phyloP scores from a whole-genome alignment of 2,888 invertebrate species.

The Oegoconia quadripuncta region DNA sequence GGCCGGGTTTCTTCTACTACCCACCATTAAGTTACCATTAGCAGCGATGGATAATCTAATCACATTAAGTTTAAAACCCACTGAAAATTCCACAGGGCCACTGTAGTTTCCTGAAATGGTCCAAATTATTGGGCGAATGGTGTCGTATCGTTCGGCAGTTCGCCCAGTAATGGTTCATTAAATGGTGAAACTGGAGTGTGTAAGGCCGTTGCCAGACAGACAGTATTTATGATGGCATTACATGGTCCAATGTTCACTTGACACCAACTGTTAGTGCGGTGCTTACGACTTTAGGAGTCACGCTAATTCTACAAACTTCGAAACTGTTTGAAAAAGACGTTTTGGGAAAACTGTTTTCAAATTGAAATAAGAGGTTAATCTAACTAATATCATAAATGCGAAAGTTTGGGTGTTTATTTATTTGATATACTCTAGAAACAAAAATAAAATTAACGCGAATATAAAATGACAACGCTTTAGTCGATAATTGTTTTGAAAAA shows the following conservation, averaged over 20 bases:
- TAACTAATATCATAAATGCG: no score
- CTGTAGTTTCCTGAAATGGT: slow-evolving; percentile 23
- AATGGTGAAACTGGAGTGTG: slow-evolving; percentile 46
- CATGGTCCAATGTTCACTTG: slow-evolving; percentile 16
- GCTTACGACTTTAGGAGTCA: background rate
- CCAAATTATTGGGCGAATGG: slow-evolving; percentile 25
- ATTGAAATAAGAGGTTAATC: no score
- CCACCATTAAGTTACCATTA: slow-evolving; percentile 8
- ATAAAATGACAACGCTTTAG: no score
- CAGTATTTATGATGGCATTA: slow-evolving; percentile 32
- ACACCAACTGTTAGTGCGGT: slow-evolving; percentile 2
- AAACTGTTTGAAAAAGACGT: background rate
- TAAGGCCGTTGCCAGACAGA: slow-evolving; percentile 36
- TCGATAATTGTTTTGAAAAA: no score
- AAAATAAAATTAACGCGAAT: no score
- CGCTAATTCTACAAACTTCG: background rate
- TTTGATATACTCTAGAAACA: no score
- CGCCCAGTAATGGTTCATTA: slow-evolving; percentile 60
- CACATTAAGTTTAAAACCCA: slow-evolving; percentile 22
- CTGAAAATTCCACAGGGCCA: slow-evolving; percentile 27
- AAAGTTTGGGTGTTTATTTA: no score
- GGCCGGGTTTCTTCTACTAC: slow-evolving; percentile 2
- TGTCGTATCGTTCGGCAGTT: slow-evolving; percentile 51
- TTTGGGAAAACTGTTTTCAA: no score
- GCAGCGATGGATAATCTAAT: slow-evolving; percentile 16